Evolutionary conservation across 2,113 vertebrate genomes (phyloP).

Genomic region (Gracilinanus agilis): DNA sequence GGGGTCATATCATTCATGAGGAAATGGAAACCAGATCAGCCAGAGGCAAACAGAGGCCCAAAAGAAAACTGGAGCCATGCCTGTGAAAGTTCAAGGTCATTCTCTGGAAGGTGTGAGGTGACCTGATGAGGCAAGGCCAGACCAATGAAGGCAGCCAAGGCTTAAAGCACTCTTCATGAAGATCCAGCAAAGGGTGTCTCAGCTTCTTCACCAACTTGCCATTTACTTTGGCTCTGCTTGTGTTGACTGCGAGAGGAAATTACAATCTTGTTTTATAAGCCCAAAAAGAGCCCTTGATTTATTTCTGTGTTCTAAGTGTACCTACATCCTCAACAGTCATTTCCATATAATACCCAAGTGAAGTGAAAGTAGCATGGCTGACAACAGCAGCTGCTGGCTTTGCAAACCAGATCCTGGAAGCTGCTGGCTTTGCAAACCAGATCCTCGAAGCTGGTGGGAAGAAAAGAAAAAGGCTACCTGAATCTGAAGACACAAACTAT

Average conservation of each 20-base stretch:
- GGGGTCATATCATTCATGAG: neutral
- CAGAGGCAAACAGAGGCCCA: neutral
- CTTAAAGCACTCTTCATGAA: neutral
- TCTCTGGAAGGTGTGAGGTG: slow-evolving; percentile 1
- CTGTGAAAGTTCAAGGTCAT: neutral
- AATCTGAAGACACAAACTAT: neutral
- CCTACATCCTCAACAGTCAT: neutral
- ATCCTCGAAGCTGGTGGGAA: neutral
- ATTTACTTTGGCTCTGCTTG: neutral
- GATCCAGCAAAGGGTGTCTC: neutral
- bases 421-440: neutral
- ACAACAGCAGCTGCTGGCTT: neutral
- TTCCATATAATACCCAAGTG: neutral
- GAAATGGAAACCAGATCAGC: slow-evolving; percentile 1
- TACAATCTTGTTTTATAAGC: neutral
- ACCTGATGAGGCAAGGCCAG: neutral
- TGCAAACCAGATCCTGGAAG: neutral
- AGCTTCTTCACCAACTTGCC: neutral
- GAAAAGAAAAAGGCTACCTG: neutral
- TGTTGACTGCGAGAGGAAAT: neutral
- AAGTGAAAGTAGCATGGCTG: neutral
- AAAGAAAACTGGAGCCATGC: neutral
- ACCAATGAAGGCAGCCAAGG: neutral
- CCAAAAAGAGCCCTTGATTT: neutral
- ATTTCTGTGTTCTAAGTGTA: neutral